These are phyloP conservation scores for Eriosoma lanigerum DNA, from an alignment of 1,140 invertebrate genomes.

Conservation along the genomic window DNA sequence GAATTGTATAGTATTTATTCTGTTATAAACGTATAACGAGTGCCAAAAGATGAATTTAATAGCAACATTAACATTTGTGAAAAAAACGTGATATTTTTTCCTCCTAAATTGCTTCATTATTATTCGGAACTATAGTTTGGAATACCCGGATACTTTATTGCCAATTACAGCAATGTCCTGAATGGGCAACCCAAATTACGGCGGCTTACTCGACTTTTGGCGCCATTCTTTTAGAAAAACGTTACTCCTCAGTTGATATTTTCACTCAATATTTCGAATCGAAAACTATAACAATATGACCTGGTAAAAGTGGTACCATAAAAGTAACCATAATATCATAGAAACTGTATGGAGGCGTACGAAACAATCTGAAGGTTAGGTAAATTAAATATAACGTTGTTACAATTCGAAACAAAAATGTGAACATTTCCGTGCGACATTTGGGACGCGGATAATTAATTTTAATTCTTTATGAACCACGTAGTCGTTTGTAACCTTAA, in stretches of 20 bases:
- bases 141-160: slow-evolving; percentile 6
- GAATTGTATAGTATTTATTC: too few species aligned
- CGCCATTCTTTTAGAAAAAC: background rate
- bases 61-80: background rate
- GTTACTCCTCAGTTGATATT: background rate
- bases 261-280: background rate
- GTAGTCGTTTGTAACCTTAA: too few species aligned
- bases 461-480: slow-evolving; percentile 16
- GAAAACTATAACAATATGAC: background rate
- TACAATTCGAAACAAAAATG: background rate
- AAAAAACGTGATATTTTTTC: background rate
- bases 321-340: too few species aligned
- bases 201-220: background rate
- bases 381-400: background rate
- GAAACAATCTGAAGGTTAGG: background rate
- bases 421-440: background rate
- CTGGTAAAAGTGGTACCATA: too few species aligned
- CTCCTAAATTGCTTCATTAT: background rate
- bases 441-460: background rate
- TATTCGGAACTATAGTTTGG: background rate
- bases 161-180: background rate
- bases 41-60: background rate
- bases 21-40: background rate
- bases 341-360: background rate
- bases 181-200: background rate